Evolutionary conservation across 2,888 invertebrate genomes (phyloP), one percentile per base, ranked within the genome.

Genomic region (Augochlorella aurata): DNA sequence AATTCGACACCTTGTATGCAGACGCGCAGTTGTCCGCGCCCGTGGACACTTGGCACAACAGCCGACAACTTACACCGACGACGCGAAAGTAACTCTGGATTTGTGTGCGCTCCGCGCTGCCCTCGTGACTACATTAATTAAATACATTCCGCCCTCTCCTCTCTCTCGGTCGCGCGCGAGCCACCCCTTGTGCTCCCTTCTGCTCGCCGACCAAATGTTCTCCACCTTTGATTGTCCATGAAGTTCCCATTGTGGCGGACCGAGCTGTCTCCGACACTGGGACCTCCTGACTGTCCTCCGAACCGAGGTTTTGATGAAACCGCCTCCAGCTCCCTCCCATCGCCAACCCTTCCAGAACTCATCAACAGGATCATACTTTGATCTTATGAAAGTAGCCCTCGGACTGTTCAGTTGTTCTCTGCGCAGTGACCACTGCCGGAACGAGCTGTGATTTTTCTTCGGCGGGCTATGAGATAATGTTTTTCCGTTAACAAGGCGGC

Each of bases 221-320:
- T 72, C 71, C 80, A 79, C 88, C 83, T 87, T 84, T 82, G 83
- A 87, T 88, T 85, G 83, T 85, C 83, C 88, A 77, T 72, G 68
- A 79, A 88, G 83, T 79, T 82, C 70, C 83, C 74, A 87, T 85
- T 88, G 88, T 84, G 82, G 82, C 66, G 49, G 67, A 63, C 72
- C 77, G 52, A 77, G 70, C 80, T 80, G 75, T 81, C 82, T 68
- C 70, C 45, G 49, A 9, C 74, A 70, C 24, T n/a, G 61, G 77
- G 69, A 71, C 58, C 84, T 72, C 77, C 65, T 47, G 61, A 52
- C 63, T 63, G 50, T 45, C 77, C 58, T 21, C 44, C n/a, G 16
- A 18, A 29, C 29, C 71, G 69, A 77, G 77, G 85, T 84, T 87
- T 82, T 72, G 85, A 84, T 76, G 81, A 86, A 88, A 78, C 70